A percentile compares a stretch with the other conserved stretches of the same genome.
Evolutionary conservation across 2,797 vertebrate genomes (phyloP).

Genomic region (Cyprinodon diabolis): DNA sequence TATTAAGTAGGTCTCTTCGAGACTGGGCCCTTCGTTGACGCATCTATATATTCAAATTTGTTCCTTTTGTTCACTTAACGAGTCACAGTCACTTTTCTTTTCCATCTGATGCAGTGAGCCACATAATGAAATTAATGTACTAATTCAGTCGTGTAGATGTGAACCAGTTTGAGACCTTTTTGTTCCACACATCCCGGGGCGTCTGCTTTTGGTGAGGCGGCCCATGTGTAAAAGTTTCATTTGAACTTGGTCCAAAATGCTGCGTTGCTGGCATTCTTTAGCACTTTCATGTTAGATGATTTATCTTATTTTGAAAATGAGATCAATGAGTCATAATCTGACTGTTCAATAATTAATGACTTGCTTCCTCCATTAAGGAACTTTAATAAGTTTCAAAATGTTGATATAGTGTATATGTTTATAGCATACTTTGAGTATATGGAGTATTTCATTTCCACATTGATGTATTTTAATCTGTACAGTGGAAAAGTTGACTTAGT

Average conservation of each 20-base stretch:
- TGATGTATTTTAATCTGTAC: neutral
- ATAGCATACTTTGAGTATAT: neutral
- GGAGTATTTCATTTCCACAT: neutral
- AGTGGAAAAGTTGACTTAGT: neutral
- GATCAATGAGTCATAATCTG: constrained; percentile 36
- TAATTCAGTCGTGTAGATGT: constrained; percentile 54
- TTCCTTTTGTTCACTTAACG: constrained; percentile 67
- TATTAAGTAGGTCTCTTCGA: constrained; percentile 71
- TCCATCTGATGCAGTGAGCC: constrained; percentile 46
- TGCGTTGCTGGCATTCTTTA: constrained; percentile 41
- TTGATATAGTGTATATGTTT: neutral
- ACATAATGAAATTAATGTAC: constrained; percentile 61
- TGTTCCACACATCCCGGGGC: constrained; percentile 39
- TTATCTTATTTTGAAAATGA: constrained; percentile 47
- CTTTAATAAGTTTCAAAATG: constrained; percentile 5
- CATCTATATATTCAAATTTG: constrained; percentile 61
- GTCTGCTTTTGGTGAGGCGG: constrained; percentile 36
- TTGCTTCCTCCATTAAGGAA: constrained; percentile 19
- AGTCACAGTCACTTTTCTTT: constrained; percentile 41
- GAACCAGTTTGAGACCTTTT: constrained; percentile 52
- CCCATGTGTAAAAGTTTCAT: constrained; percentile 26
- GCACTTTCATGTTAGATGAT: constrained; percentile 41
- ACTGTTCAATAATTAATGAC: constrained; percentile 40
- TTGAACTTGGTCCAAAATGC: constrained; percentile 47
- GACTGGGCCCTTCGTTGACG: constrained; percentile 60